Base-by-base conservation (phyloP, 2,888 invertebrate species). In the Apamea anceps region DNA sequence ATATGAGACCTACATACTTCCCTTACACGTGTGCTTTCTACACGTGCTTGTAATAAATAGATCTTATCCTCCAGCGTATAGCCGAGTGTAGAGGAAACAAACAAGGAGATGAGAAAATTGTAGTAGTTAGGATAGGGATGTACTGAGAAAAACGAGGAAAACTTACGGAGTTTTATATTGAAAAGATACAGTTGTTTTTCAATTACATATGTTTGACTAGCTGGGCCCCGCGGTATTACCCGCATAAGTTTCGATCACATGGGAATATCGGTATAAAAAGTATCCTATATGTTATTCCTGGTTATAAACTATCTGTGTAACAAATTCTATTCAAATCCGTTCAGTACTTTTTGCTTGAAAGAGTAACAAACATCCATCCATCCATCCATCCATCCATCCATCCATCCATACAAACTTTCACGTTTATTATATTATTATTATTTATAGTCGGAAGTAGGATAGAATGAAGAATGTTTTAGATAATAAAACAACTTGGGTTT, bases 31-130 rank as follows among this genome's bases (percentile, higher is more conserved):
- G 84, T 60, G 6, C 66, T 7, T 54, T 21, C 66, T 84, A 84
- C 84, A 87, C 84, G 84, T 87, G 84, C 6, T 8, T n/a, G 74
- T 60, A 67, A 68, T 86, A 86, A 86, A 82, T 77, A 48, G 13
- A 68, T 37, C 45, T 66, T 73, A 86, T 74, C 71, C 84, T 63
- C 84, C 21, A 65, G 83, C 12, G 84, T 65, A 48, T 78, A 77
- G n/a, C 48, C 18, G 18, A 54, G 60, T 6, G n/a, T 8, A 54
- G 45, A 57, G 51, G 74, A 74, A 87, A 72, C 51, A 86, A 72
- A 86, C 82, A 42, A 13, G 7, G 28, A 51, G 28, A 72, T n/a
- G 62, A 67, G 66, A 63, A 72, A 60, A 45, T 63, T 6, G 65
- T 32, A 15, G 15, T 32, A n/a, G n/a, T n/a, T n/a, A 42, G 72